These are phyloP conservation scores for Arbacia lixula DNA, from an alignment of 53 echinoderm and acorn worm genomes.

Conservation along the genomic window DNA sequence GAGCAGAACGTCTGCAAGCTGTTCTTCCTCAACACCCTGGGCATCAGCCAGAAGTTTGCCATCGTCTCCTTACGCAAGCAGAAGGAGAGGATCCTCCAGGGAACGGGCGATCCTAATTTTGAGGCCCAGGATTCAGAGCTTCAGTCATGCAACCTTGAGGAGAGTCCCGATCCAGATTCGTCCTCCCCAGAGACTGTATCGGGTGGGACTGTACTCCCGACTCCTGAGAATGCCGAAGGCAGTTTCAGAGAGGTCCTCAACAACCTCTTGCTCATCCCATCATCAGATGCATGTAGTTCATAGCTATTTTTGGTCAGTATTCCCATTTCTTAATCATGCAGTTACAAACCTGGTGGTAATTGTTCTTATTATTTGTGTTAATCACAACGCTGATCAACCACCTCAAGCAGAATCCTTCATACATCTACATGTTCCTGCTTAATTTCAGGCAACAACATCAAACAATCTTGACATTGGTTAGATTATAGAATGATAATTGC, in stretches of 20 bases:
- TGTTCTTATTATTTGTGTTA: no score
- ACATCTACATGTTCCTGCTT: no score
- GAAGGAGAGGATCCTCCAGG: conserved; percentile 25
- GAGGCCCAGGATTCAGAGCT: background rate
- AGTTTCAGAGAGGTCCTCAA: conserved; percentile 43
- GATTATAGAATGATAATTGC: no score
- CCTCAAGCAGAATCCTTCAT: no score
- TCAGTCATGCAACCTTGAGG: background rate
- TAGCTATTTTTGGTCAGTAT: no score
- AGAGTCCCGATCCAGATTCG: background rate
- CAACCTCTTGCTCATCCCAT: conserved; percentile 17
- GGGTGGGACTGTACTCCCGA: background rate
- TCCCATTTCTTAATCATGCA: no score
- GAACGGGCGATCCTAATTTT: background rate
- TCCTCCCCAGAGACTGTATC: background rate
- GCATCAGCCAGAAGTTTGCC: conserved; percentile 51
- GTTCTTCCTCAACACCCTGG: conserved; percentile 38
- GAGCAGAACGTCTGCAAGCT: conserved; percentile 41
- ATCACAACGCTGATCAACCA: no score
- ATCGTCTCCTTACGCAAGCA: conserved; percentile 31
- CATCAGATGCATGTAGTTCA: conserved; percentile 1
- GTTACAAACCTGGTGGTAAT: no score
- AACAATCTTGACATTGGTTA: no score
- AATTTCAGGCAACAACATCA: no score
- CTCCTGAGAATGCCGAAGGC: conserved; percentile 16